Percentiles rank a stretch among this genome's conserved stretches.
Evolutionary conservation across 1,140 invertebrate genomes (phyloP).

Genomic region (Phthorimaea operculella): DNA sequence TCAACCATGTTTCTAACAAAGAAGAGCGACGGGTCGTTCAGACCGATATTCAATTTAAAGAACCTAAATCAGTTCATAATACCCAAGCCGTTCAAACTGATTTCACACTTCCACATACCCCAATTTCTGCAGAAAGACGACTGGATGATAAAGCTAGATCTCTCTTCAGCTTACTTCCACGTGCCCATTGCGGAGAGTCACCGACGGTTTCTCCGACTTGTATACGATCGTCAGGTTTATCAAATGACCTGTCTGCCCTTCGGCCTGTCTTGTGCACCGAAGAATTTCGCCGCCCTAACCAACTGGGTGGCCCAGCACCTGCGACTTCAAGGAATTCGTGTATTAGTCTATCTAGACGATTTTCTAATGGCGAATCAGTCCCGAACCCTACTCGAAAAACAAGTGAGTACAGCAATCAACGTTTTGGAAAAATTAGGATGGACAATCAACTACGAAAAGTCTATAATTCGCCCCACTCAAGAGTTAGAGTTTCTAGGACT

Average conservation of each 20-base stretch:
- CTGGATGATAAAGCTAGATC: constrained; percentile 17
- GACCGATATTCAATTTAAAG: too few species aligned
- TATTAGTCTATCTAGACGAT: constrained; percentile 21
- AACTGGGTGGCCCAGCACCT: constrained; percentile 10
- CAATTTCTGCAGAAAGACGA: constrained; percentile 25
- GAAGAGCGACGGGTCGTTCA: too few species aligned
- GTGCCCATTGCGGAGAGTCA: constrained; percentile 15
- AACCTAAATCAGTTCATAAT: too few species aligned
- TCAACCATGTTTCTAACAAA: too few species aligned
- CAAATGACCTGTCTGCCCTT: constrained; percentile 4
- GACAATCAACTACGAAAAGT: background rate
- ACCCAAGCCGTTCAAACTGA: too few species aligned
- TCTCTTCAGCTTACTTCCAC: constrained; percentile 46
- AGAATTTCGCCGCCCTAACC: background rate
- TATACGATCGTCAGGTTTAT: constrained; percentile 3
- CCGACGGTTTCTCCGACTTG: constrained; percentile 15
- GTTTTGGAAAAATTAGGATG: background rate
- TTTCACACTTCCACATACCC: constrained; percentile 12
- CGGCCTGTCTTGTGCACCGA: background rate
- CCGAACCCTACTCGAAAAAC: background rate
- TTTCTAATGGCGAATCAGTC: constrained; percentile 14
- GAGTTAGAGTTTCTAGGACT: background rate
- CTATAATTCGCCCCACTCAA: background rate
- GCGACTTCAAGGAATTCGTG: constrained; percentile 9
- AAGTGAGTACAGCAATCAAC: background rate